Evolutionary conservation across 2,113 vertebrate genomes (phyloP).

Genomic region (Campylomormyrus tamandua): DNA sequence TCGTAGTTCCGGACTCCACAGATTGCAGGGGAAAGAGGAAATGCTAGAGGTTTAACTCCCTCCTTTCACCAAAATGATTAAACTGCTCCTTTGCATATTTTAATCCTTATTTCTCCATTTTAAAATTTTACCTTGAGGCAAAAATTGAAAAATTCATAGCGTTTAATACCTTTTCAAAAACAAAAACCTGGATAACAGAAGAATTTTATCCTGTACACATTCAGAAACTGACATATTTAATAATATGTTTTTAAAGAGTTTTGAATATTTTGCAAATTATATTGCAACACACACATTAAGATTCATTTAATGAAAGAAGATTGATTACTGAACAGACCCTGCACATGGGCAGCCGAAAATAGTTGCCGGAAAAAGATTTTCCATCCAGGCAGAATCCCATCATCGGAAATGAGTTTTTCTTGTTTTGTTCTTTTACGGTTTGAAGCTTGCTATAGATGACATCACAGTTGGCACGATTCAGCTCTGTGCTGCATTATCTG

Average conservation of each 20-base stretch:
- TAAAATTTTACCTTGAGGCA: not conserved
- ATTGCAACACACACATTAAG: not conserved
- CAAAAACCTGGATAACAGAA: not conserved
- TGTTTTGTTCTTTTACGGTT: not conserved
- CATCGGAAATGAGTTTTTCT: not conserved
- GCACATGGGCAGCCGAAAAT: not conserved
- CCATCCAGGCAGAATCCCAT: not conserved
- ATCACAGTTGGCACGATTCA: not conserved
- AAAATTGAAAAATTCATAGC: not conserved
- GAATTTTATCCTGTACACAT: not conserved
- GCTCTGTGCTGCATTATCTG: not conserved
- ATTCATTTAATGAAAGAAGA: slow-evolving; percentile 5
- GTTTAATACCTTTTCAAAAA: not conserved
- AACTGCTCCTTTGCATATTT: not conserved
- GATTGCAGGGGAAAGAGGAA: not conserved
- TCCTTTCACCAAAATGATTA: not conserved
- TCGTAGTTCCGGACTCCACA: not conserved
- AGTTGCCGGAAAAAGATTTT: not conserved
- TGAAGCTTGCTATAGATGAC: not conserved
- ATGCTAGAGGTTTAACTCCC: not conserved
- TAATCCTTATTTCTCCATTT: not conserved
- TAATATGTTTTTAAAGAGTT: not conserved
- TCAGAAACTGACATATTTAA: not conserved
- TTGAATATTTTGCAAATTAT: not conserved
- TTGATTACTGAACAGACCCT: not conserved